phyloP scores from a whole-genome alignment of 1,140 invertebrate genomes.

The Neoseiulus cucumeris region DNA sequence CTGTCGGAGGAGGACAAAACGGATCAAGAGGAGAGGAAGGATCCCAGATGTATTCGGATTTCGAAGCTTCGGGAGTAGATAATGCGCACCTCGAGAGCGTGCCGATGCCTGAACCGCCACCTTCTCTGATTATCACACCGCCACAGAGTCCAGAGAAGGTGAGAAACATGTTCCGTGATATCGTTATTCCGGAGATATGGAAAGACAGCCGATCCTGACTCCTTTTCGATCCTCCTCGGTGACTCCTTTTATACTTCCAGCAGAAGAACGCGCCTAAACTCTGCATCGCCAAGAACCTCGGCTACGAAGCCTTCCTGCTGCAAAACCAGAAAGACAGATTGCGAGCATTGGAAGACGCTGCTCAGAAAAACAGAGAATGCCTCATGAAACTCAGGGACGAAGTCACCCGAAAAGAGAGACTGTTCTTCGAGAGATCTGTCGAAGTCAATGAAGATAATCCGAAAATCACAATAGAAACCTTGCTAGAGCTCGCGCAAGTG shows the following conservation, averaged over 20 bases:
- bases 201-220: neutral
- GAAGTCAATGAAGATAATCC: neutral
- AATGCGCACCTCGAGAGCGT: neutral
- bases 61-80: neutral
- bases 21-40: neutral
- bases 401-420: neutral
- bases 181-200: neutral
- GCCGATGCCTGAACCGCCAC: neutral
- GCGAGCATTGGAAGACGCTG: neutral
- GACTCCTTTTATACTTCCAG: neutral
- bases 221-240: neutral
- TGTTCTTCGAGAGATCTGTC: neutral
- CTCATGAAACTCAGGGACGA: neutral
- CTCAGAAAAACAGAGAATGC: neutral
- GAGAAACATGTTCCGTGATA: neutral
- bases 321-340: neutral
- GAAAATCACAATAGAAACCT: neutral
- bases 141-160: neutral
- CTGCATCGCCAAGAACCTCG: neutral
- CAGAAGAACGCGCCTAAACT: neutral
- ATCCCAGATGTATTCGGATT: neutral
- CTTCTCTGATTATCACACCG: constrained; percentile 5
- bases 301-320: constrained; percentile 3
- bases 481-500: neutral
- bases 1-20: neutral